Conservation (phyloP, 2,888 invertebrate species). For the Desoria tigrina region DNA sequence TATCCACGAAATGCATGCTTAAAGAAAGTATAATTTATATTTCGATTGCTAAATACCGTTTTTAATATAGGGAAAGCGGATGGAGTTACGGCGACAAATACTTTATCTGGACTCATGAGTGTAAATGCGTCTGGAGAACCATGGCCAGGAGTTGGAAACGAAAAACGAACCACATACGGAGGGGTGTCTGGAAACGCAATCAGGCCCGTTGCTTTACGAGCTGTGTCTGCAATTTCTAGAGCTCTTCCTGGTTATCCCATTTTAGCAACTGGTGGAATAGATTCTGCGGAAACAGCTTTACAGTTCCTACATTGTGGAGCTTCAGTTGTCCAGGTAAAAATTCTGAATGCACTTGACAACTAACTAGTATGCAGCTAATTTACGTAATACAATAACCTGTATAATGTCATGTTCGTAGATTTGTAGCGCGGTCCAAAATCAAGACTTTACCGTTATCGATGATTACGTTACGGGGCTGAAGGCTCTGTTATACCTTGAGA, state of each 20-base stretch:
- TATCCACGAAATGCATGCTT: neutral
- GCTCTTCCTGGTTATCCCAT: slow-evolving; percentile 86
- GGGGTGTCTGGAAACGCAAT: slow-evolving; percentile 93
- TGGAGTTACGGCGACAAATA: slow-evolving; percentile 97
- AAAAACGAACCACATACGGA: slow-evolving; percentile 86
- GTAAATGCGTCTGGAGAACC: slow-evolving; percentile 76
- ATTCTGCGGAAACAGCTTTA: slow-evolving; percentile 91
- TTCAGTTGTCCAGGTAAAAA: slow-evolving; percentile 77
- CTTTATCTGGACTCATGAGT: slow-evolving; percentile 92
- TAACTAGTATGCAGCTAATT: neutral
- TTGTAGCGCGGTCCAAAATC: slow-evolving; percentile 96
- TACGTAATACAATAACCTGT: neutral
- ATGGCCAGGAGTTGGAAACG: slow-evolving; percentile 86
- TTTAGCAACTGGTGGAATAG: slow-evolving; percentile 94
- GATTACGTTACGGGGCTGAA: slow-evolving; percentile 90
- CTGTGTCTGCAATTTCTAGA: slow-evolving; percentile 84
- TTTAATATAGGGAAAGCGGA: slow-evolving; percentile 82
- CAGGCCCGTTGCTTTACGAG: slow-evolving; percentile 87
- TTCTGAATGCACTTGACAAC: neutral
- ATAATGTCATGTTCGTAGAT: slow-evolving; percentile 62
- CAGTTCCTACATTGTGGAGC: slow-evolving; percentile 95
- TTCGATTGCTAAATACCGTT: no score
- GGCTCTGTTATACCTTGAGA: slow-evolving; percentile 78
- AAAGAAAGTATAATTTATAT: no score
- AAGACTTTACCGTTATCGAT: slow-evolving; percentile 94